Evolutionary conservation across 1,140 invertebrate species (phyloP).

Genomic region (Hyles vespertilio): DNA sequence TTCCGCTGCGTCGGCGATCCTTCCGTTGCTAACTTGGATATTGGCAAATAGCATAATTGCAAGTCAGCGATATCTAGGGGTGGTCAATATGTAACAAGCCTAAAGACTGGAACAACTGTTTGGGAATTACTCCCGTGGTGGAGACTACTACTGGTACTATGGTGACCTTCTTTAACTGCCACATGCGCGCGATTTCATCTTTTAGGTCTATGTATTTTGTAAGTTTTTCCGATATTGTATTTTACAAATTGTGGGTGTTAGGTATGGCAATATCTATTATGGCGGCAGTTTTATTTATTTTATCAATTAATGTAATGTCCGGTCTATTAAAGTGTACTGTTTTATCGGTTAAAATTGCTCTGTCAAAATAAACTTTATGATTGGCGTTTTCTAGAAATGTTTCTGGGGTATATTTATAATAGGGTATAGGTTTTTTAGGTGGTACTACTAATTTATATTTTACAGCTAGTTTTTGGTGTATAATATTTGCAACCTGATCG

Average conservation of each 20-base stretch:
- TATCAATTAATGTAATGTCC: conserved; percentile 14
- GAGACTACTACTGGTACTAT: conserved; percentile 19
- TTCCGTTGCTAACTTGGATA: too few species aligned
- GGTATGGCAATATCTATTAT: conserved; percentile 14
- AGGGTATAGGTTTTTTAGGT: conserved; percentile 6
- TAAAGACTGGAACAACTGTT: too few species aligned
- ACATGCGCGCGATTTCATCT: conserved; percentile 15
- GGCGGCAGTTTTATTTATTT: conserved; percentile 13
- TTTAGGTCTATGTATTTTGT: conserved; percentile 18
- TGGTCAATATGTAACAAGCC: too few species aligned
- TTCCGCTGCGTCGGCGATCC: too few species aligned
- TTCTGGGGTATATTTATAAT: conserved; percentile 16
- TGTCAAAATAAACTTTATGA: conserved; percentile 16
- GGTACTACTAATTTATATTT: conserved; percentile 15
- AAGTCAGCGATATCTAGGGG: too few species aligned
- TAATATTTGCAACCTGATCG: conserved; percentile 15
- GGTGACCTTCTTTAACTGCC: conserved; percentile 5
- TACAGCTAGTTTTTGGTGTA: conserved; percentile 14
- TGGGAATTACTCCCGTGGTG: conserved; percentile 16
- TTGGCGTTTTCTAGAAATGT: conserved; percentile 11
- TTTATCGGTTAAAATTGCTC: conserved; percentile 14
- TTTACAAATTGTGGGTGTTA: conserved; percentile 16
- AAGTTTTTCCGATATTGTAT: conserved; percentile 16
- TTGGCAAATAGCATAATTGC: too few species aligned
- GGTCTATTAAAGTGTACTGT: conserved; percentile 19